phyloP scores from a whole-genome alignment of 2,113 vertebrate genomes.

The Pan troglodytes region DNA sequence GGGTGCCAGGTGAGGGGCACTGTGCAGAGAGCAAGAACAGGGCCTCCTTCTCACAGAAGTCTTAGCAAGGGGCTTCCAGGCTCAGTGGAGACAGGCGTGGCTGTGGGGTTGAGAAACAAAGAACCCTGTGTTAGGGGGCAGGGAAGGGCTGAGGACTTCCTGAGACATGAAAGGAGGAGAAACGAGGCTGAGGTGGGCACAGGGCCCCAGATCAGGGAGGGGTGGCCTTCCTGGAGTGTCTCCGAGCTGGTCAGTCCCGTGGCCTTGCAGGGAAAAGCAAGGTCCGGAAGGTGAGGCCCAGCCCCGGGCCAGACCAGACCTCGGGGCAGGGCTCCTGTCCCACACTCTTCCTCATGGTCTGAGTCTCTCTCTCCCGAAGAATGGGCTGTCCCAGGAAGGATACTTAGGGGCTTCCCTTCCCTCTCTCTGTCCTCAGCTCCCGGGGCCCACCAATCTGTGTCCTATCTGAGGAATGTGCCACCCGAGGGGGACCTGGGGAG shows the following conservation, averaged over 20 bases:
- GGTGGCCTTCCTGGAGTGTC: neutral
- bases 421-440: neutral
- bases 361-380: neutral
- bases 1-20: too few relatives aligned
- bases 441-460: neutral
- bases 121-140: neutral
- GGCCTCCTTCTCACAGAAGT: neutral
- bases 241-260: neutral
- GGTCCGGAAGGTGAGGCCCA: neutral
- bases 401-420: neutral
- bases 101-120: accelerated
- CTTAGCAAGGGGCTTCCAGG: neutral
- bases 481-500: accelerated
- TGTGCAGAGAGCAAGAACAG: neutral
- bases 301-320: neutral
- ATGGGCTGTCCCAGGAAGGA: neutral
- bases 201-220: neutral
- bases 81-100: neutral
- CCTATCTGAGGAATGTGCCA: neutral
- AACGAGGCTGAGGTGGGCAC: neutral
- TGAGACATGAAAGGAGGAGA: accelerated
- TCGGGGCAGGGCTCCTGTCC: too few relatives aligned
- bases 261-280: neutral
- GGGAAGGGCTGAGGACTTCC: neutral
- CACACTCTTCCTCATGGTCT: too few relatives aligned